Evolutionary conservation across 2,797 vertebrate species (phyloP), one percentile per base, ranked within the genome.

Genomic region (Scomberomorus guttatus): DNA sequence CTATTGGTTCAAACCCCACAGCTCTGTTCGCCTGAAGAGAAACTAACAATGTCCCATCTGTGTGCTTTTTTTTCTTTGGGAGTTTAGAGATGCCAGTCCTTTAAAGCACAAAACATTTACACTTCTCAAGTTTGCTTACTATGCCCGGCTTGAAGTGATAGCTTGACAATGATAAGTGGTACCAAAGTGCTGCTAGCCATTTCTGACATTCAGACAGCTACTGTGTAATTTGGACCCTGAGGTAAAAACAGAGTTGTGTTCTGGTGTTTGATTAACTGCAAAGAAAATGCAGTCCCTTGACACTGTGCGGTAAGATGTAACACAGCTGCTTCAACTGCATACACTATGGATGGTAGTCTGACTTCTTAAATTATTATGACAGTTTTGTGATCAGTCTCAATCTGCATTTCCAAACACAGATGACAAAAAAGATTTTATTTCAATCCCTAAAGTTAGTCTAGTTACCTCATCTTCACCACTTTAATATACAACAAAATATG

Each of bases 161-260:
- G 64, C 52, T 82, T 82, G 73, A 82, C 72, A 75, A 64, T 70
- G 67, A 83, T 72, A 79, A 73, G 60, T 50, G 77, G 71, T 82
- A 71, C 72, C 61, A 82, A 82, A 87, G 73, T 76, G 75, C 74
- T 80, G 59, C 83, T 55, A 63, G 76, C 79, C 72, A 79, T 72
- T 73, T 88, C 10, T 87, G 77, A 84, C 85, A 90, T 90, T 85
- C 72, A 86, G 71, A 87, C 65, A 81, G 34, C 0, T 15, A 11
- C 78, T 69, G 34, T 73, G 79, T 83, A 80, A 79, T 87, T 77
- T 75, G n/a, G 46, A 74, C 79, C 75, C 67, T 0, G n/a, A 72
- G 76, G 83, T 64, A 34, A 80, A 79, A 84, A 60, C 44, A 55
- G 25, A 72, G 64, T n/a, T 54, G 17, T 8, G 63, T 83, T 87